Conservation (phyloP, 1,140 invertebrate genomes). For the Mylabris phalerata region DNA sequence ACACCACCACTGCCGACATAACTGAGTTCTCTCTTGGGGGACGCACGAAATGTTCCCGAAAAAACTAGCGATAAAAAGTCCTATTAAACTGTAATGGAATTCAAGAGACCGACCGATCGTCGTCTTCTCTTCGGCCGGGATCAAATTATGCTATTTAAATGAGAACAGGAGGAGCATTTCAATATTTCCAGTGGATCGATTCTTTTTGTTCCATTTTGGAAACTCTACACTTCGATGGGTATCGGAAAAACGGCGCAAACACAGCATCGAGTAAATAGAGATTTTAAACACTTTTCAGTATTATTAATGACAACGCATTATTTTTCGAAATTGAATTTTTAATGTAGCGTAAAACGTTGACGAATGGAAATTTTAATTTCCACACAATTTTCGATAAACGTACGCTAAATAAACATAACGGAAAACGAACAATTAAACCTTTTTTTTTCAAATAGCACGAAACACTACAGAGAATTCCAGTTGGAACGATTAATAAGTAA, state of each 20-base stretch:
- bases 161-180: conserved; percentile 10
- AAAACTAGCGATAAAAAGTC: conserved; percentile 11
- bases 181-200: conserved; percentile 1
- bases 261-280: background rate
- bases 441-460: too few relatives aligned
- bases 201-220: too few relatives aligned
- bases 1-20: too few relatives aligned
- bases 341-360: conserved; percentile 9
- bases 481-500: too few relatives aligned
- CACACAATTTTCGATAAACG: background rate
- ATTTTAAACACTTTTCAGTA: conserved; percentile 4
- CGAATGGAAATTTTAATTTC: background rate
- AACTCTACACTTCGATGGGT: too few relatives aligned
- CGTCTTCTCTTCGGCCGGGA: conserved; percentile 3
- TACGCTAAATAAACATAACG: too few relatives aligned
- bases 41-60: background rate
- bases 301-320: conserved; percentile 11
- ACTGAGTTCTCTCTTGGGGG: too few relatives aligned
- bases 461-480: too few relatives aligned
- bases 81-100: conserved; percentile 13
- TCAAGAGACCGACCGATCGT: background rate
- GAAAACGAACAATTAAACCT: too few relatives aligned
- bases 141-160: conserved; percentile 16
- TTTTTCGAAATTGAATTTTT: conserved; percentile 17
- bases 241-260: too few relatives aligned